These are phyloP conservation scores for Chaenodraco wilsoni DNA, from an alignment of 2,797 vertebrate species.

Conservation along the genomic window DNA sequence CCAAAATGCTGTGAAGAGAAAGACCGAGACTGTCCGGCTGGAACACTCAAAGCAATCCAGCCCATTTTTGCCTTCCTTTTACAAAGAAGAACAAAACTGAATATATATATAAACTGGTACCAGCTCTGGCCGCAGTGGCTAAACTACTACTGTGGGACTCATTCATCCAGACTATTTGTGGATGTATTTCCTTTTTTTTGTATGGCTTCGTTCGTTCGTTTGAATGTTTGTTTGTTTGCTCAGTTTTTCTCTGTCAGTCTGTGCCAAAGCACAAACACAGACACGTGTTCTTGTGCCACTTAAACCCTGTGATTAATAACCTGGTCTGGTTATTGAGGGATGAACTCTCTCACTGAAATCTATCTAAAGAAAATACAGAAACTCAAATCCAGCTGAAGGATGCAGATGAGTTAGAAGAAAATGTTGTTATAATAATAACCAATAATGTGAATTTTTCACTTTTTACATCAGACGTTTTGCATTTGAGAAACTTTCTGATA, in stretches of 20 bases:
- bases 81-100: constrained; percentile 53
- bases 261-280: constrained; percentile 84
- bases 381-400: constrained; percentile 66
- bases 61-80: constrained; percentile 74
- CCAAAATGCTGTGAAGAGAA: constrained; percentile 78
- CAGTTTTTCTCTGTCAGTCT: constrained; percentile 72
- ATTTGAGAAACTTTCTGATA: constrained; percentile 34
- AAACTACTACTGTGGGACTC: constrained; percentile 58
- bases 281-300: constrained; percentile 77
- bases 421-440: constrained; percentile 4
- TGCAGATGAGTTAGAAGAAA: constrained; percentile 3
- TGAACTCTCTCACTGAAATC: constrained; percentile 47
- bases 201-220: constrained; percentile 70
- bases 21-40: constrained; percentile 77
- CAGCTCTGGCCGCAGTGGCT: constrained; percentile 76
- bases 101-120: constrained; percentile 64
- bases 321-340: constrained; percentile 49
- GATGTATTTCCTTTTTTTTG: constrained; percentile 73
- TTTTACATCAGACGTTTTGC: constrained; percentile 15
- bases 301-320: constrained; percentile 73
- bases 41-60: constrained; percentile 68
- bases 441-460: background rate
- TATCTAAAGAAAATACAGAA: constrained; percentile 37
- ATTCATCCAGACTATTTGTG: constrained; percentile 71
- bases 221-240: constrained; percentile 62